Evolutionary conservation across 2,888 invertebrate genomes (phyloP).

Genomic region (Calameuta filiformis): DNA sequence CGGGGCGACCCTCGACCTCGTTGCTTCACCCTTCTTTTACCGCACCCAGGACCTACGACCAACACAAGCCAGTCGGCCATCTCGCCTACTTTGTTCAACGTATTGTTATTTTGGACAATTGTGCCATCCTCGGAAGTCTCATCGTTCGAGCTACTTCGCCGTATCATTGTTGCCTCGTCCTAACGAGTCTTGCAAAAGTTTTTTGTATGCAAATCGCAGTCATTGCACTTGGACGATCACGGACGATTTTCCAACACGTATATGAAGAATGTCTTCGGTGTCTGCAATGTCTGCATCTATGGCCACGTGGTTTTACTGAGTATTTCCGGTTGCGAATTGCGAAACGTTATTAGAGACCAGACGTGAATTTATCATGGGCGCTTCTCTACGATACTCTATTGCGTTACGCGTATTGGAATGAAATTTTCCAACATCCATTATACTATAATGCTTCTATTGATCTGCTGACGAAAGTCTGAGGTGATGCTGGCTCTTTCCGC

Average conservation of each 20-base stretch:
- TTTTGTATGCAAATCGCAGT: neutral
- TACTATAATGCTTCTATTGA: neutral
- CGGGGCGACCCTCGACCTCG: slow-evolving; percentile 27
- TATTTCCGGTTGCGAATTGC: neutral
- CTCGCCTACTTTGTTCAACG: slow-evolving; percentile 5
- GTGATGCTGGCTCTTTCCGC: neutral
- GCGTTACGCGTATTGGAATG: neutral
- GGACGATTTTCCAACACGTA: neutral
- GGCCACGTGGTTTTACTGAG: neutral
- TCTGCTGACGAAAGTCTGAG: neutral
- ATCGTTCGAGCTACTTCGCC: slow-evolving; percentile 3
- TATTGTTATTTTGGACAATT: slow-evolving; percentile 16
- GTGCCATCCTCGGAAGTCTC: slow-evolving; percentile 8
- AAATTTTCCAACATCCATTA: neutral
- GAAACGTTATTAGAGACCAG: neutral
- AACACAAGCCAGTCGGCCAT: neutral
- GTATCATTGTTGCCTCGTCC: neutral
- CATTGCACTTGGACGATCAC: neutral
- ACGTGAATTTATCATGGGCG: neutral
- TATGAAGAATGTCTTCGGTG: too few relatives aligned
- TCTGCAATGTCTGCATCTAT: neutral
- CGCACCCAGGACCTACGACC: slow-evolving; percentile 10
- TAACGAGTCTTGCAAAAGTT: neutral
- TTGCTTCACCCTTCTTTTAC: slow-evolving; percentile 25
- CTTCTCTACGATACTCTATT: neutral